Evolutionary conservation across 2,797 vertebrate species (phyloP).

Genomic region (Picus viridis): DNA sequence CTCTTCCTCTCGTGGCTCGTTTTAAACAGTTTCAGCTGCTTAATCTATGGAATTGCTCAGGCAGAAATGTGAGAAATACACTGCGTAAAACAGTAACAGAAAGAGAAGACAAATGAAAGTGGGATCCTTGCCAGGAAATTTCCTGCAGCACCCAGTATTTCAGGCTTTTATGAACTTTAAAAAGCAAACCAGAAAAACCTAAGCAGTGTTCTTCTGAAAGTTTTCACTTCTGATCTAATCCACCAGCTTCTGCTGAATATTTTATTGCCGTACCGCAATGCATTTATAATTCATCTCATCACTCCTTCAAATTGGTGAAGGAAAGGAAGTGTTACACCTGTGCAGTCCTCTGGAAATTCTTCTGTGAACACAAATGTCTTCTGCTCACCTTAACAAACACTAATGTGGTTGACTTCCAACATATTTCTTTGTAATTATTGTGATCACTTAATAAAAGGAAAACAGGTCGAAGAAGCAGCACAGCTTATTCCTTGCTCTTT

Average conservation of each 20-base stretch:
- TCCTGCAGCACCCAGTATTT: constrained; percentile 23
- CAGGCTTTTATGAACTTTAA: constrained; percentile 20
- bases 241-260: constrained; percentile 46
- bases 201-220: constrained; percentile 29
- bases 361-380: not conserved
- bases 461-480: not conserved
- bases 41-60: constrained; percentile 26
- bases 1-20: not conserved
- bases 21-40: constrained; percentile 27
- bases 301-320: constrained; percentile 21
- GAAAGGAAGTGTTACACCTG: constrained; percentile 10
- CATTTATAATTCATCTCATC: constrained; percentile 54
- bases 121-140: constrained; percentile 23
- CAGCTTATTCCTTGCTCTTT: constrained; percentile 11
- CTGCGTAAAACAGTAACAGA: constrained; percentile 24
- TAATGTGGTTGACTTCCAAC: not conserved
- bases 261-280: constrained; percentile 32
- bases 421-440: not conserved
- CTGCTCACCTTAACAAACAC: not conserved
- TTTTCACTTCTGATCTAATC: constrained; percentile 44
- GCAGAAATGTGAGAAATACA: constrained; percentile 4
- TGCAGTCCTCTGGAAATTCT: not conserved
- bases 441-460: not conserved
- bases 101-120: constrained; percentile 27
- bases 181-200: constrained; percentile 27